Conservation (phyloP, 2,797 vertebrate species). For the Danionella dracula region DNA sequence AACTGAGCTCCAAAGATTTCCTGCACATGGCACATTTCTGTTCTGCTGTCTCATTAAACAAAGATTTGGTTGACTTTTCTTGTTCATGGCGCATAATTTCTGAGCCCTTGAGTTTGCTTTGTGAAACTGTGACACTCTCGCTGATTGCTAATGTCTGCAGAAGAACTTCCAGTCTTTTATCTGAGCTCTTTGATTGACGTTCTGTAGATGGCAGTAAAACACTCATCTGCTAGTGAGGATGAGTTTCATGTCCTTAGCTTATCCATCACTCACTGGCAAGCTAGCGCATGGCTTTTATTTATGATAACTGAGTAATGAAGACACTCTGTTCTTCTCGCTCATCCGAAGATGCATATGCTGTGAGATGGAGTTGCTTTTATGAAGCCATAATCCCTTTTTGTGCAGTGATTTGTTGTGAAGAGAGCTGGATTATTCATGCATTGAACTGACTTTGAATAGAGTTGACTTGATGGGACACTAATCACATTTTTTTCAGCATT, state of each 20-base stretch:
- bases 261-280: not conserved
- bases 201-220: constrained; percentile 18
- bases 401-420: not conserved
- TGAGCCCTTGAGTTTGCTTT: too few relatives aligned
- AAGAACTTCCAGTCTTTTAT: too few relatives aligned
- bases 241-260: not conserved
- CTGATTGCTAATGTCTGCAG: too few relatives aligned
- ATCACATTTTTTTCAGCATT: too few relatives aligned
- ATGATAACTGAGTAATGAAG: constrained; percentile 2
- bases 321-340: not conserved
- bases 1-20: too few relatives aligned
- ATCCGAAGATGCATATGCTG: not conserved
- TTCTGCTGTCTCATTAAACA: too few relatives aligned
- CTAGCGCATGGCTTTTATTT: not conserved
- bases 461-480: too few relatives aligned
- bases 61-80: too few relatives aligned
- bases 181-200: not conserved
- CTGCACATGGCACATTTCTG: too few relatives aligned
- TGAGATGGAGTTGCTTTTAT: not conserved
- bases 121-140: too few relatives aligned
- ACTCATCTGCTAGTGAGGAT: not conserved
- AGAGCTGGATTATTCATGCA: not conserved
- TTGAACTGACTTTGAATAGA: not conserved
- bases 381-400: not conserved
- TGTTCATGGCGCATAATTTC: too few relatives aligned